Base-by-base conservation (phyloP, 2,113 vertebrate species). In the Rhagologus leucostigma region DNA sequence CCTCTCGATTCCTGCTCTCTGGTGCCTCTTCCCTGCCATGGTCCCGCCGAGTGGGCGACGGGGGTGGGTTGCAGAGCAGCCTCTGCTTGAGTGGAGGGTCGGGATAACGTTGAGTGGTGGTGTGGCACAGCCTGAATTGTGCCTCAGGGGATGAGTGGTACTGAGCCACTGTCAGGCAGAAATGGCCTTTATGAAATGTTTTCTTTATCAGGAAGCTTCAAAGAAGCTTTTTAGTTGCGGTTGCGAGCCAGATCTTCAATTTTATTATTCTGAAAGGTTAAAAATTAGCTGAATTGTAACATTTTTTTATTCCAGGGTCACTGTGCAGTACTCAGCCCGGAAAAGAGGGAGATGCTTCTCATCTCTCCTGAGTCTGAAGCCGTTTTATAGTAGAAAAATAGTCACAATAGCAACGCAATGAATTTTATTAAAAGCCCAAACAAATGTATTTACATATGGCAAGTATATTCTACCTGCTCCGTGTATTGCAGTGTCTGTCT, bases 21-120 rank as follows among this genome's bases (percentile, higher is more conserved):
- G 20, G 46, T 37, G 41, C 60, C 35, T 55, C 23, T 41, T 39
- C 21, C 56, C 13, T 17, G 27, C 0, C 5, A 1, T 21, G 21
- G 7, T 1, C n/a, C 55, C 3, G 10, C 39, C 11, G 42, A 4
- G 3, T 0, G 1, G 26, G 16, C 1, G 2, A 0, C 3, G 57
- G 22, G 20, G 4, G 30, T 2, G 5, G 3, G 3, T 33, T 4
- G 3, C 29, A 20, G 8, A 7, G 3, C 55, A 69, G 19, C 39
- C 64, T 9, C 29, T 12, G 39, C 41, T 1, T 0, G 6, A 24
- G 30, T 9, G 86, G 49, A 70, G 68, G 42, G 55, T 4, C 29
- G 41, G 41, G 77, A 37, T 29, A 27, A 76, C 4, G 75, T 11
- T 50, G 78, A 11, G 46, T 0, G 8, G 24, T 5, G 59, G 6